Conservation (phyloP, 92 coral and sea anemone species). For the Zoanthus sansibaricus region DNA sequence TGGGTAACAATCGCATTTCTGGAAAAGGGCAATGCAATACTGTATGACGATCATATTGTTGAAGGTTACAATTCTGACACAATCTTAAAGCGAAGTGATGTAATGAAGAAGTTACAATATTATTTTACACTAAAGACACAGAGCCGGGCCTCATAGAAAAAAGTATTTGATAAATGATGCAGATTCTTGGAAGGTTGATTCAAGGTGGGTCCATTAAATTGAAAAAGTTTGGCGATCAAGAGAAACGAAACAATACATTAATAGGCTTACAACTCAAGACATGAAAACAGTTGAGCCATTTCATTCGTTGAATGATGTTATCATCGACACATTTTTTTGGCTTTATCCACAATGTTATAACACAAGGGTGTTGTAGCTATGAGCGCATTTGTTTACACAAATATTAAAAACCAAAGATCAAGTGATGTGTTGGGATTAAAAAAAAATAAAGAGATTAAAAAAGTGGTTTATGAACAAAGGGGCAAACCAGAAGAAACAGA, state of each 20-base stretch:
- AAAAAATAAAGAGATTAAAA: too few relatives aligned
- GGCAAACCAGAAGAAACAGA: neutral
- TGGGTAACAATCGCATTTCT: constrained; percentile 5
- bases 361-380: neutral
- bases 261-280: constrained; percentile 11
- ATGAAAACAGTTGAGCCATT: constrained; percentile 7
- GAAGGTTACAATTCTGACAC: constrained; percentile 3
- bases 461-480: neutral
- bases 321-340: neutral
- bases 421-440: neutral
- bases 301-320: constrained; percentile 8
- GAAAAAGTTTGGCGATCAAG: constrained; percentile 24
- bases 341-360: neutral
- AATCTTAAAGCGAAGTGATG: constrained; percentile 1
- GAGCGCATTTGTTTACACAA: too few relatives aligned
- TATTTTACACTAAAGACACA: constrained; percentile 20
- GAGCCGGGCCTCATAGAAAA: constrained; percentile 5
- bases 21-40: neutral
- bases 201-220: constrained; percentile 5
- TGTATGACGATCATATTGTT: constrained; percentile 3
- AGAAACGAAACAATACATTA: constrained; percentile 10
- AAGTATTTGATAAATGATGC: constrained; percentile 5
- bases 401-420: too few relatives aligned
- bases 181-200: constrained; percentile 23
- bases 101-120: constrained; percentile 13